Evolutionary conservation across 2,888 invertebrate genomes (phyloP).

Genomic region (Nasonia oneida): DNA sequence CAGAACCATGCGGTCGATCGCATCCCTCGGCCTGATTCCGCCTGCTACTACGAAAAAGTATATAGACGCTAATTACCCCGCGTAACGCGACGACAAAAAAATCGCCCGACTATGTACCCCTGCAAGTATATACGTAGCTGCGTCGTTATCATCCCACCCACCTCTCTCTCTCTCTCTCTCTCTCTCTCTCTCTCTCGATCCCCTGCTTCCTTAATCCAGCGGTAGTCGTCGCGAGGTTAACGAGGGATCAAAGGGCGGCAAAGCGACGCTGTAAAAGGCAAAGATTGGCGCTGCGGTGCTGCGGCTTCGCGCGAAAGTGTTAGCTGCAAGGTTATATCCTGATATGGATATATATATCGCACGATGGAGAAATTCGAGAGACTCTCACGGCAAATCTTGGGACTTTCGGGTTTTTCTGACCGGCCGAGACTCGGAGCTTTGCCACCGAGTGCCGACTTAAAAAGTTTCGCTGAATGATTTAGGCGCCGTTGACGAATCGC

Average conservation of each 20-base stretch:
- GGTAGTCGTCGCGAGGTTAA: conserved; percentile 27
- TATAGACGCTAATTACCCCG: background rate
- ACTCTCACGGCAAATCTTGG: conserved; percentile 6
- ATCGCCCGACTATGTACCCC: too few species aligned
- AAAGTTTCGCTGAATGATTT: too few species aligned
- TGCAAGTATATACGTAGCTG: background rate
- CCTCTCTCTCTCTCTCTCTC: too few species aligned
- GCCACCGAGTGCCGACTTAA: background rate
- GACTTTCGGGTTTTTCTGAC: background rate
- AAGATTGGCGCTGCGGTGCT: background rate
- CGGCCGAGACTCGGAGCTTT: background rate
- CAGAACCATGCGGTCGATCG: background rate
- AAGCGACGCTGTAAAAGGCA: conserved; percentile 18
- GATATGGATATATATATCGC: too few species aligned
- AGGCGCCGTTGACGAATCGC: too few species aligned
- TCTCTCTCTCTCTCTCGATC: background rate
- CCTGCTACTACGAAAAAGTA: background rate
- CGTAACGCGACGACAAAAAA: background rate
- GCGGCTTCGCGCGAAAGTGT: background rate
- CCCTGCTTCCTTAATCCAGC: conserved; percentile 25
- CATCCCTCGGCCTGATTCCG: background rate
- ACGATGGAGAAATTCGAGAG: background rate
- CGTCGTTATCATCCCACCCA: conserved; percentile 41
- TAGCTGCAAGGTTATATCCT: background rate
- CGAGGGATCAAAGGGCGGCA: conserved; percentile 55